Percentiles rank a stretch among this genome's conserved stretches.
Evolutionary conservation across 2,888 invertebrate genomes (phyloP).

Genomic region (Thymelicus acteon): DNA sequence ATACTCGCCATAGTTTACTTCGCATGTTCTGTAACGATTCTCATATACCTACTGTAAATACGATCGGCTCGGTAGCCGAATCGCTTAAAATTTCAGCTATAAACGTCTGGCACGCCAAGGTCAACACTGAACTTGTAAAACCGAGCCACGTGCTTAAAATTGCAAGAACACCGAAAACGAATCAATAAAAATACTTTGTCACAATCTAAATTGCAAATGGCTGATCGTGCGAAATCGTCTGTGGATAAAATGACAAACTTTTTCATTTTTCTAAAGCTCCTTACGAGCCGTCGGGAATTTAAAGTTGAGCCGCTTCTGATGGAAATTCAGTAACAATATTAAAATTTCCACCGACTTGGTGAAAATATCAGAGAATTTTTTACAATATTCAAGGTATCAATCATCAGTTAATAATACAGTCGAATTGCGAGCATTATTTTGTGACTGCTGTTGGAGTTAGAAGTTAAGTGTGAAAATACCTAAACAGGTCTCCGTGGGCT

Average conservation of each 20-base stretch:
- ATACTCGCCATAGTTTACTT: too few relatives aligned
- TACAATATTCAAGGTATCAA: not conserved
- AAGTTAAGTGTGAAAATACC: too few relatives aligned
- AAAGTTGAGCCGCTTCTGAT: not conserved
- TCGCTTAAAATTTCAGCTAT: constrained; percentile 8
- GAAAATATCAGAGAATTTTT: not conserved
- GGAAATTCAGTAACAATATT: constrained; percentile 24
- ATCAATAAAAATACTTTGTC: constrained; percentile 30
- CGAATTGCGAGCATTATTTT: too few relatives aligned
- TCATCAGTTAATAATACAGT: not conserved
- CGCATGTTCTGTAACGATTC: not conserved
- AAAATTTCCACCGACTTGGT: constrained; percentile 7
- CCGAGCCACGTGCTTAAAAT: constrained; percentile 3
- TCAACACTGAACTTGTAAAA: not conserved
- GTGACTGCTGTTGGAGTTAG: too few relatives aligned
- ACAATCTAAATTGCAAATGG: constrained; percentile 35
- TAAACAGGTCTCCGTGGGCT: too few relatives aligned
- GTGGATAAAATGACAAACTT: constrained; percentile 28
- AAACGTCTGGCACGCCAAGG: constrained; percentile 14
- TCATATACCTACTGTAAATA: not conserved
- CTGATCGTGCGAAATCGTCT: constrained; percentile 33
- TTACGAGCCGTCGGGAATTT: constrained; percentile 15
- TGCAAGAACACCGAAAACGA: constrained; percentile 3
- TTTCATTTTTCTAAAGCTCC: constrained; percentile 24
- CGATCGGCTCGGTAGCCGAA: not conserved